phyloP scores from a whole-genome alignment of 2,797 vertebrate genomes.

The Orestias chungarensis region DNA sequence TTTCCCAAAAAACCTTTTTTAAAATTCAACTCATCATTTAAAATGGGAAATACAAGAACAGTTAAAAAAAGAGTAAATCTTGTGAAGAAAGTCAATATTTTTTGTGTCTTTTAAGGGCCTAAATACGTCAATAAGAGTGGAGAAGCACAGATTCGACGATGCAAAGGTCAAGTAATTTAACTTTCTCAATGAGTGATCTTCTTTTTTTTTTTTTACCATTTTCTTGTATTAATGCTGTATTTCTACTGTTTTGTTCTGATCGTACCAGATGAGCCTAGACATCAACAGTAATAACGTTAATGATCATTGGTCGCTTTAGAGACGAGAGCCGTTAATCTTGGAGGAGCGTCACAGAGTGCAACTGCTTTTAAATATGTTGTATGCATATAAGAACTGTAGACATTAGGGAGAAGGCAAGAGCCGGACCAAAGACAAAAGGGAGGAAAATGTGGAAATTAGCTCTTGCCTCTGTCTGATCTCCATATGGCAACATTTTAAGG shows the following conservation, averaged over 20 bases:
- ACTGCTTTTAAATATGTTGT: too few relatives aligned
- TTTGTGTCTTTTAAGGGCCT: too few relatives aligned
- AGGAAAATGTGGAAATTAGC: neutral
- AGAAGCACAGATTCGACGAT: neutral
- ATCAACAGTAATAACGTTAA: too few relatives aligned
- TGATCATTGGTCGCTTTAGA: too few relatives aligned
- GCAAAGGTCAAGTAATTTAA: too few relatives aligned
- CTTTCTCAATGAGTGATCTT: neutral
- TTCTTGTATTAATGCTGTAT: too few relatives aligned
- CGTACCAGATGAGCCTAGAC: neutral
- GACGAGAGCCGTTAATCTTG: too few relatives aligned
- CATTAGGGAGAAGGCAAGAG: too few relatives aligned
- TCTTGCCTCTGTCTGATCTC: slow-evolving; percentile 84
- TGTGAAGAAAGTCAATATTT: neutral
- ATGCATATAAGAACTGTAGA: neutral
- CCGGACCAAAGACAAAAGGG: too few relatives aligned
- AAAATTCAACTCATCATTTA: neutral
- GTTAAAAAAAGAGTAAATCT: neutral
- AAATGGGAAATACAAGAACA: neutral
- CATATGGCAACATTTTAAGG: slow-evolving; percentile 78
- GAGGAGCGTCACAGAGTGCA: too few relatives aligned
- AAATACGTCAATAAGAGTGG: too few relatives aligned
- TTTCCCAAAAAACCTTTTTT: neutral
- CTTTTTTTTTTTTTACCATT: too few relatives aligned
- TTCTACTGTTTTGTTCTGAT: neutral